These are phyloP conservation scores for Alcis repandata DNA, from an alignment of 2,888 invertebrate species.

Conservation along the genomic window DNA sequence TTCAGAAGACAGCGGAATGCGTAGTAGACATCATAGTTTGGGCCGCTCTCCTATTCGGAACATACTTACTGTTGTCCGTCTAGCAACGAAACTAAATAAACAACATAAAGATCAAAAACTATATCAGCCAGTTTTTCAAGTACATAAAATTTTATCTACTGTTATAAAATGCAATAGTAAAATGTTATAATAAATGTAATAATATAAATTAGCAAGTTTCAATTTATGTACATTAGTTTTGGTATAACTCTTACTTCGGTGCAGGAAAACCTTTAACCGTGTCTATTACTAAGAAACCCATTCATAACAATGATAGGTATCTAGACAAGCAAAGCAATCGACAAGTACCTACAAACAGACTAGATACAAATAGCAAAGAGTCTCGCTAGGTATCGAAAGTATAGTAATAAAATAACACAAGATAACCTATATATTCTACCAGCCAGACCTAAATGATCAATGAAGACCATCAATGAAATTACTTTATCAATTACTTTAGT, in stretches of 20 bases:
- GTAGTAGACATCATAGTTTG: conserved; percentile 61
- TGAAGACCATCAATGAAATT: conserved; percentile 33
- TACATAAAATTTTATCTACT: not conserved
- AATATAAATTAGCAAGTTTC: not conserved
- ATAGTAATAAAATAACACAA: not conserved
- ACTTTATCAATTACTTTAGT: conserved; percentile 32
- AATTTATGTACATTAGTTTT: not conserved
- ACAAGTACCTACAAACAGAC: not conserved
- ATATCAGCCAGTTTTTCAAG: not conserved
- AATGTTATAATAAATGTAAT: conserved; percentile 5
- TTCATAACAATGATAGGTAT: not conserved
- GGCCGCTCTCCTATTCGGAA: conserved; percentile 61
- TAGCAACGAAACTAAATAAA: conserved; percentile 34
- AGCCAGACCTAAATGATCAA: conserved; percentile 7
- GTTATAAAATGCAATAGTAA: conserved; percentile 1
- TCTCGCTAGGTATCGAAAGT: not conserved
- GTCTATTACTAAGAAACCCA: no score
- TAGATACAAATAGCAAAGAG: no score
- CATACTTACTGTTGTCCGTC: conserved; percentile 58
- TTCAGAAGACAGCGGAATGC: conserved; percentile 50
- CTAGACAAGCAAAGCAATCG: not conserved
- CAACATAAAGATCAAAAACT: not conserved
- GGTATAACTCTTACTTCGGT: no score
- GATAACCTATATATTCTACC: not conserved
- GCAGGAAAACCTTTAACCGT: no score